A percentile compares a stretch with the other conserved stretches of the same genome.
These are phyloP conservation scores for Jaculus jaculus DNA, from an alignment of 2,113 vertebrate genomes.

Conservation along the genomic window DNA sequence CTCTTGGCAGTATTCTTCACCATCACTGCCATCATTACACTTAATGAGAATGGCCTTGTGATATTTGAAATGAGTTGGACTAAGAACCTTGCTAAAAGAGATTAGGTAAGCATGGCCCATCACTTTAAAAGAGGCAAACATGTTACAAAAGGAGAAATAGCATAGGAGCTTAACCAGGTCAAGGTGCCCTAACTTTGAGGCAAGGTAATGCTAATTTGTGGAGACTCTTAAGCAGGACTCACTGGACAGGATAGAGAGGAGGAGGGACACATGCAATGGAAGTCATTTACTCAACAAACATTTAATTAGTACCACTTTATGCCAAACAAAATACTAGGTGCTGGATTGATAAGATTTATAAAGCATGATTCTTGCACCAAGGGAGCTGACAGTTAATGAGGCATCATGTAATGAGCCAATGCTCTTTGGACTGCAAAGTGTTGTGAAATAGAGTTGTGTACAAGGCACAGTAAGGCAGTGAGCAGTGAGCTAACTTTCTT, in stretches of 20 bases:
- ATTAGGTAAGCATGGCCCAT: background rate
- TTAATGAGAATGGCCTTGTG: background rate
- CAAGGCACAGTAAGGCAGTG: background rate
- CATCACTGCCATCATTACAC: background rate
- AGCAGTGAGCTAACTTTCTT: background rate
- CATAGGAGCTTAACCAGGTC: background rate
- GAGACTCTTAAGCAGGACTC: constrained; percentile 13
- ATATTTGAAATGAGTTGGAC: background rate
- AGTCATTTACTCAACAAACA: constrained; percentile 20
- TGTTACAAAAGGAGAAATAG: background rate
- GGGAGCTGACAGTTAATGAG: constrained; percentile 47
- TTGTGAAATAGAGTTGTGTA: constrained; percentile 26
- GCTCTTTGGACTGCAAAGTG: background rate
- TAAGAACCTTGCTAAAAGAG: background rate
- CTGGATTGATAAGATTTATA: constrained; percentile 32
- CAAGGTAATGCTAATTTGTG: background rate
- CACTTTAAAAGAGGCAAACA: background rate
- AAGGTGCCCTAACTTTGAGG: background rate
- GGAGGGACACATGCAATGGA: background rate
- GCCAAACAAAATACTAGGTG: background rate
- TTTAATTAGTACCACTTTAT: constrained; percentile 31
- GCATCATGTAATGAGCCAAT: constrained; percentile 3
- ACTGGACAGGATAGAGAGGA: background rate
- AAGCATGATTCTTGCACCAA: background rate
- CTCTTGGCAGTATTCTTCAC: background rate